Evolutionary conservation across 1,140 invertebrate species (phyloP), one percentile per base, ranked within the genome.

Genomic region (Pseudachorutes palmiensis): DNA sequence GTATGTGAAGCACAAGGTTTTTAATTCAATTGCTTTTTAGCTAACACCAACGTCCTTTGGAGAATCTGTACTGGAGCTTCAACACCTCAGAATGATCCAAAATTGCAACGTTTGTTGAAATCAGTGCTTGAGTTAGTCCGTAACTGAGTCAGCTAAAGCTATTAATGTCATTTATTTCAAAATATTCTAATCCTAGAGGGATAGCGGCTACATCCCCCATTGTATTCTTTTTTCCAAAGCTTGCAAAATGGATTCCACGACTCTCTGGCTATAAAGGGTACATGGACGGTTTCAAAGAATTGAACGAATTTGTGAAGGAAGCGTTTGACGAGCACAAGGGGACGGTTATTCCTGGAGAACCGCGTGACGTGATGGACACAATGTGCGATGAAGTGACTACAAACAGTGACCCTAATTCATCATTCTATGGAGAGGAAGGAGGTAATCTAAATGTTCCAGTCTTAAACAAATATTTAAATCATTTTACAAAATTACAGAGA

Each of bases 381-480:
- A n/a, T n/a, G 9, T 2, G 64, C 22, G 24, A 64, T 24, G 49
- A 61, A 61, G 32, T 65, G 2, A n/a, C 64, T 5, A 16, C 16
- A 2, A 61, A 14, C 3, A 65, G 12, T 14, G 55, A 65, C 63
- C 55, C 57, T n/a, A 65, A 62, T 30, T 65, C 64, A 14, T 61
- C 64, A 3, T 65, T 65, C 63, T 61, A 65, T 29, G 24, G 24
- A 24, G 51, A 55, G 24, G 51, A 55, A 24, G 51, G 51, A 55
- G 24, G 51, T 55, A 55, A 45, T 9, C 19, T 12, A 45, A 9
- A 45, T 45, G 9, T 12, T 12, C 9, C 19, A 19, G 9, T 9
- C 19, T 45, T 9, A 12, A 9, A 45, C 36, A n/a, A 45, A 19
- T 45, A 9, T 45, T 9, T 19, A 9, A 14, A 16, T 55, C 24